Percentiles rank a stretch among this genome's conserved stretches.
Evolutionary conservation across 1,140 invertebrate genomes (phyloP).

Genomic region (Zaprionus nigranus): DNA sequence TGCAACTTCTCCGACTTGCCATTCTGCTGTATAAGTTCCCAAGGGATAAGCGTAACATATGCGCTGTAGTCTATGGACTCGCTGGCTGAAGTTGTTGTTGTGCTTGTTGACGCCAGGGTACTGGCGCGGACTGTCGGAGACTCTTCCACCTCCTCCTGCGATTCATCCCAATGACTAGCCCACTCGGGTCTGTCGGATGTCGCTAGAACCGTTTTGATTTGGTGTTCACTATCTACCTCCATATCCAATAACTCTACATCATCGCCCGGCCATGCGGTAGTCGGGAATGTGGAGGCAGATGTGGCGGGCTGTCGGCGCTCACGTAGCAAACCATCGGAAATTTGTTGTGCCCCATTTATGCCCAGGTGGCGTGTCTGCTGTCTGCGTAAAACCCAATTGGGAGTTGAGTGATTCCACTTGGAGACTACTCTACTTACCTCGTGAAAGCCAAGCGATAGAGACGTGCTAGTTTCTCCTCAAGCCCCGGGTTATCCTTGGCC

Average conservation of each 20-base stretch:
- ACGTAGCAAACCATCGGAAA: conserved; percentile 69
- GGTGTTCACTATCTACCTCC: conserved; percentile 48
- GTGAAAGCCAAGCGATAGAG: conserved; percentile 88
- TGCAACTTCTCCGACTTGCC: conserved; percentile 74
- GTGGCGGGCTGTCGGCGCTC: conserved; percentile 58
- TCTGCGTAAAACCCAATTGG: conserved; percentile 83
- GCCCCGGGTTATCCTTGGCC: conserved; percentile 82
- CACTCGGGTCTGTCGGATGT: conserved; percentile 62
- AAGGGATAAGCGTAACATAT: conserved; percentile 74
- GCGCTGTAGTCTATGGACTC: conserved; percentile 65
- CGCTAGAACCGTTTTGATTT: conserved; percentile 55
- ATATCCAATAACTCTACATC: conserved; percentile 77
- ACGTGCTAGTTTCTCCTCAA: conserved; percentile 87
- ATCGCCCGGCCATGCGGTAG: conserved; percentile 48
- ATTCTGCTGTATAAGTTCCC: conserved; percentile 79
- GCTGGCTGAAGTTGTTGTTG: conserved; percentile 32
- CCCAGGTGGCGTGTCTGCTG: conserved; percentile 90
- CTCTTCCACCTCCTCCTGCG: conserved; percentile 13
- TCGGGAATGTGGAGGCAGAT: conserved; percentile 24
- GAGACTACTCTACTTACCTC: conserved; percentile 84
- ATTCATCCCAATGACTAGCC: conserved; percentile 62
- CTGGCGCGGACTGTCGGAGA: conserved; percentile 23
- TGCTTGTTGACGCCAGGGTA: conserved; percentile 25
- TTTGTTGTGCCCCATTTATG: conserved; percentile 85
- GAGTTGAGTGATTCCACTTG: neutral